These are phyloP conservation scores for Oryctes rhinoceros DNA, from an alignment of 1,140 invertebrate genomes.

Conservation along the genomic window DNA sequence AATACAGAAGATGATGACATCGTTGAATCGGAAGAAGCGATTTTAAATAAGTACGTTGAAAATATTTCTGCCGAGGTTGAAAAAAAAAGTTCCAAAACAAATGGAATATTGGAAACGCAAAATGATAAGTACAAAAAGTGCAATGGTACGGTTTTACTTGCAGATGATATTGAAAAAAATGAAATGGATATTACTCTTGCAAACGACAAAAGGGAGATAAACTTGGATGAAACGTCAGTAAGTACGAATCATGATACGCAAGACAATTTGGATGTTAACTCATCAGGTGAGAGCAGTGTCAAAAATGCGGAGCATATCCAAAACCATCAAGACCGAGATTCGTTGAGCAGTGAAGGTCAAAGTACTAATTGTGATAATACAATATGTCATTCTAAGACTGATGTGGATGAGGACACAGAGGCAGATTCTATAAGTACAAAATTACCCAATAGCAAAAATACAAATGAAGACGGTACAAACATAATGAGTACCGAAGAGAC, in stretches of 20 bases:
- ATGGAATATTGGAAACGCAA: neutral
- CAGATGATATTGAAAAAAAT: neutral
- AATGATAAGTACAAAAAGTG: slow-evolving; percentile 14
- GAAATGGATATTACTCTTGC: neutral
- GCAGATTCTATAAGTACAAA: neutral
- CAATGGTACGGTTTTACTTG: neutral
- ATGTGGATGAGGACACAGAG: neutral
- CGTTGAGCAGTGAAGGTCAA: neutral
- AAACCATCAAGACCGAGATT: neutral
- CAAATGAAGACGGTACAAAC: neutral
- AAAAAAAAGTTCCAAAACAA: neutral
- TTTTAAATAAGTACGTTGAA: slow-evolving; percentile 36
- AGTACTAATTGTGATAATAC: neutral
- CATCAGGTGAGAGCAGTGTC: neutral
- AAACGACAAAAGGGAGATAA: neutral
- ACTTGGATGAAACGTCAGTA: slow-evolving; percentile 2
- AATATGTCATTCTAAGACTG: neutral
- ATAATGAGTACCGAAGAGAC: slow-evolving; percentile 42
- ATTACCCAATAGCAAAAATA: neutral
- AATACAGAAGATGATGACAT: neutral
- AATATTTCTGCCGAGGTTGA: neutral
- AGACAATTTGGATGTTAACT: neutral
- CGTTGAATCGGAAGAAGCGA: slow-evolving; percentile 19
- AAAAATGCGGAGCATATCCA: neutral
- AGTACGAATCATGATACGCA: neutral